Evolutionary conservation across 2,797 vertebrate genomes (phyloP).

Genomic region (Paedocypris micromegethes): DNA sequence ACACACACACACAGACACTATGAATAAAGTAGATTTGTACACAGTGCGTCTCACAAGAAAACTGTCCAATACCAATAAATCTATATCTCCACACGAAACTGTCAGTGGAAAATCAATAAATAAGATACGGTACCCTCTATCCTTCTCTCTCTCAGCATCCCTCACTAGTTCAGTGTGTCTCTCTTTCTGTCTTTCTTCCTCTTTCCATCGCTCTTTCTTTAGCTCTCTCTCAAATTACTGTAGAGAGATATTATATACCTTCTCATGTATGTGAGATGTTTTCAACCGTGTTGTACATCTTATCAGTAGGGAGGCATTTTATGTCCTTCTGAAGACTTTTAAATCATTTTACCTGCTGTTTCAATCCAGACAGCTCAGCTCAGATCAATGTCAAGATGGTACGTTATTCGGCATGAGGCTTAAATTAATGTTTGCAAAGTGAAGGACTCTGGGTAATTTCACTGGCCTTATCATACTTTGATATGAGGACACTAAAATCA

Average conservation of each 20-base stretch:
- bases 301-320: too few relatives aligned
- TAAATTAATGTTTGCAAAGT: constrained; percentile 31
- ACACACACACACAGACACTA: constrained; percentile 3
- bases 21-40: neutral
- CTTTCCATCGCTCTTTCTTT: too few relatives aligned
- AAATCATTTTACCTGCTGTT: neutral
- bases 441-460: constrained; percentile 8
- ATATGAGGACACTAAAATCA: neutral
- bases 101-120: neutral
- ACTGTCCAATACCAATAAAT: neutral
- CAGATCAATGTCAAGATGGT: constrained; percentile 23
- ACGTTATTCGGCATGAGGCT: constrained; percentile 26
- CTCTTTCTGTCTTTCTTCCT: too few relatives aligned
- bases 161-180: too few relatives aligned
- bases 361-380: neutral
- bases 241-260: neutral
- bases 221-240: neutral
- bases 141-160: too few relatives aligned
- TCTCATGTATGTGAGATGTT: neutral
- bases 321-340: too few relatives aligned
- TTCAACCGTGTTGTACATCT: neutral
- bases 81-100: neutral
- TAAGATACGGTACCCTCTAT: neutral
- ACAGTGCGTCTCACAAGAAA: neutral
- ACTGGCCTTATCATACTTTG: constrained; percentile 11